Percentiles rank a stretch among this genome's conserved stretches.
These are phyloP conservation scores for Periophthalmus modestus DNA, from an alignment of 2,113 vertebrate species.

Conservation along the genomic window DNA sequence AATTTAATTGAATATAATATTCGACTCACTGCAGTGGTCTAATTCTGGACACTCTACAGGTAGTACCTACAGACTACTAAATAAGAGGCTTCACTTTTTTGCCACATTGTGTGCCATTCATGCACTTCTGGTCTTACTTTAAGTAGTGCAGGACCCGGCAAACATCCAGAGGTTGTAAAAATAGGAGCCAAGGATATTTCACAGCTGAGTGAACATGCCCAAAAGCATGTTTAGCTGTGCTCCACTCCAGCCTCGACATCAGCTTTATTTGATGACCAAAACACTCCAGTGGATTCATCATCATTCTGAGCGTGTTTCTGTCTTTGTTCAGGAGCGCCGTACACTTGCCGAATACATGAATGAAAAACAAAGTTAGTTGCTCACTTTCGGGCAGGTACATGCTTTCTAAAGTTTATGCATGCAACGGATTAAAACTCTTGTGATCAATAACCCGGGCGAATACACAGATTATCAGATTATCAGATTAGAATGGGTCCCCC, in stretches of 20 bases:
- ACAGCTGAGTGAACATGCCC: constrained; percentile 64
- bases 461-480: constrained; percentile 76
- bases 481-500: constrained; percentile 69
- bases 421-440: constrained; percentile 66
- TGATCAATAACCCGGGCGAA: constrained; percentile 73
- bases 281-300: constrained; percentile 56
- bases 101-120: constrained; percentile 45
- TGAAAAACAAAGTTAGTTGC: constrained; percentile 15
- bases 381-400: constrained; percentile 32
- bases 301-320: constrained; percentile 43
- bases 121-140: constrained; percentile 59
- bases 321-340: constrained; percentile 36
- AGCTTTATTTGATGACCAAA: constrained; percentile 61
- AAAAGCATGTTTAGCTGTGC: constrained; percentile 52
- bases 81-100: constrained; percentile 6
- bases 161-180: constrained; percentile 70
- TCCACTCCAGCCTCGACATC: constrained; percentile 43
- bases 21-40: constrained; percentile 22
- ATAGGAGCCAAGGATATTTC: constrained; percentile 75
- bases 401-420: constrained; percentile 62
- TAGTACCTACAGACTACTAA: constrained; percentile 13
- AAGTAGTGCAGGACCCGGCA: constrained; percentile 48
- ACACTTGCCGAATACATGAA: constrained; percentile 10
- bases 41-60: constrained; percentile 14
- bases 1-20: constrained; percentile 3